These are phyloP conservation scores for Exocentrus adspersus DNA, from an alignment of 2,888 invertebrate species.

Conservation along the genomic window DNA sequence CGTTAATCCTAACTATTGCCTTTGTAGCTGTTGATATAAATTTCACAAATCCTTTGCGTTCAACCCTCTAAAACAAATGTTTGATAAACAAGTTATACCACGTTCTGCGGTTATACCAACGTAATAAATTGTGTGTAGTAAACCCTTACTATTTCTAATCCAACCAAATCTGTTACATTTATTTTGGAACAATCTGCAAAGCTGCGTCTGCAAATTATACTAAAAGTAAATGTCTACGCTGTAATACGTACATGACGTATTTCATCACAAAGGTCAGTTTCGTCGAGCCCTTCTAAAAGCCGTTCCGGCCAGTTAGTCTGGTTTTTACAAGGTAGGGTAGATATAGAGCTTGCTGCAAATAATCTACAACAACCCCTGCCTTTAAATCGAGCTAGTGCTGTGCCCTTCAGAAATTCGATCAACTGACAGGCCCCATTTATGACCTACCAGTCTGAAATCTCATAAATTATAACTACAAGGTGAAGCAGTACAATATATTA, in stretches of 20 bases:
- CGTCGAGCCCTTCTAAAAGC: conserved; percentile 16
- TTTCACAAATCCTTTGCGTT: too few species aligned
- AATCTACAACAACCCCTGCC: conserved; percentile 20
- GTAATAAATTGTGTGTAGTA: too few species aligned
- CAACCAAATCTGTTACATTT: neutral
- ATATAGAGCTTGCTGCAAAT: conserved; percentile 14
- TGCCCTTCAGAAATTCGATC: conserved; percentile 33
- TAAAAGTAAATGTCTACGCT: conserved; percentile 29
- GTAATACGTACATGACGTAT: conserved; percentile 32
- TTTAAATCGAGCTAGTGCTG: conserved; percentile 24
- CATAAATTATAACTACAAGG: conserved; percentile 21
- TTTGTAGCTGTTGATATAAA: too few species aligned
- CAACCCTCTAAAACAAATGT: too few species aligned
- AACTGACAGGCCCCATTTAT: conserved; percentile 28
- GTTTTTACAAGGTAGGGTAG: conserved; percentile 27
- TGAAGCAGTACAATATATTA: conserved; percentile 14
- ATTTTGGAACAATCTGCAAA: neutral
- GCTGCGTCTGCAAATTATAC: conserved; percentile 20
- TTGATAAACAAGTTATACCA: too few species aligned
- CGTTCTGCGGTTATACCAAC: too few species aligned
- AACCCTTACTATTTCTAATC: neutral
- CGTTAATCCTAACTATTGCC: too few species aligned
- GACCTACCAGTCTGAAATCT: conserved; percentile 19
- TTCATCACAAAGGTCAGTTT: conserved; percentile 34
- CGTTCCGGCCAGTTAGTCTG: conserved; percentile 28